Percentiles rank a stretch among this genome's conserved stretches.
phyloP scores from a whole-genome alignment of 2,888 invertebrate species.

The Andrena flavipes region DNA sequence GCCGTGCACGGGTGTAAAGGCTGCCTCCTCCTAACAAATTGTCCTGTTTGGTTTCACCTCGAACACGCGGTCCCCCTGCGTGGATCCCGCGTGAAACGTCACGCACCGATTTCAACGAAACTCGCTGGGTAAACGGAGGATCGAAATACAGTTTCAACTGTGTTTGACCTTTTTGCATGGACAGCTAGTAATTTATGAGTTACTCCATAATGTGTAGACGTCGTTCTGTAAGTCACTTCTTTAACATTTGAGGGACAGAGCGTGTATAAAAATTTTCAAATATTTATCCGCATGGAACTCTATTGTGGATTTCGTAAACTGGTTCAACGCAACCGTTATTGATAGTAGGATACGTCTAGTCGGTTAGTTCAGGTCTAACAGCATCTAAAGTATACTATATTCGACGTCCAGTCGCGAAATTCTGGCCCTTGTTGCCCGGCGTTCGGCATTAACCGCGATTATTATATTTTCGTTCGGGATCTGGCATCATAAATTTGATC shows the following conservation, averaged over 20 bases:
- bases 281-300: too few relatives aligned
- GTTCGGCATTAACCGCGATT: constrained; percentile 82
- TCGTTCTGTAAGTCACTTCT: too few relatives aligned
- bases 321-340: not conserved
- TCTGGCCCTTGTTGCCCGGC: constrained; percentile 66
- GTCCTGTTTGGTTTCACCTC: constrained; percentile 71
- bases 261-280: too few relatives aligned
- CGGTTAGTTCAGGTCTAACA: not conserved
- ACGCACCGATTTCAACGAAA: not conserved
- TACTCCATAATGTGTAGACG: not conserved
- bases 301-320: too few relatives aligned
- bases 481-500: constrained; percentile 84
- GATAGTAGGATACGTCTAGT: too few relatives aligned
- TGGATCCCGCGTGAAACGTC: not conserved
- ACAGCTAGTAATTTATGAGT: not conserved
- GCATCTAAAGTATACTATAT: not conserved
- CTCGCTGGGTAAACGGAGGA: not conserved
- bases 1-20: constrained; percentile 64
- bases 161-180: not conserved
- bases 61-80: constrained; percentile 53
- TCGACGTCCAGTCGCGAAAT: constrained; percentile 41
- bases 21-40: constrained; percentile 68
- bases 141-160: not conserved
- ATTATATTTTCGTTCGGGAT: constrained; percentile 83
- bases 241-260: too few relatives aligned